These are phyloP conservation scores for Crocodylus rhombifer DNA, from an alignment of 2,797 vertebrate species.

Conservation along the genomic window DNA sequence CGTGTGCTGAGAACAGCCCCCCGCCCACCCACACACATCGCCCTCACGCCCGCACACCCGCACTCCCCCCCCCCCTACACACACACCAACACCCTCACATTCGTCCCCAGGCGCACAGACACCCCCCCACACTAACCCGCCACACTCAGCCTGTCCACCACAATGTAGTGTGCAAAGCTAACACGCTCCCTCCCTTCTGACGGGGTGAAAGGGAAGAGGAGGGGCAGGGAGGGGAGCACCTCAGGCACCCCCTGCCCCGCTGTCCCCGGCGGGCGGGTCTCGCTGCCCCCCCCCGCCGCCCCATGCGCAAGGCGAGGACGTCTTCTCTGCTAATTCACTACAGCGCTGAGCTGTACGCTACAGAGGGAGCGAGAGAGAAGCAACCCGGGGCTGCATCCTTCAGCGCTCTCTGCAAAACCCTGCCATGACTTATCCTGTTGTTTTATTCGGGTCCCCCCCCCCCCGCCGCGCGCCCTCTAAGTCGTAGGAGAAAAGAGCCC, in stretches of 20 bases:
- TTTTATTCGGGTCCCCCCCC: too few relatives aligned
- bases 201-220: conserved; percentile 17
- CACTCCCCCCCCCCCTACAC: too few relatives aligned
- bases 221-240: too few relatives aligned
- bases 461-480: neutral
- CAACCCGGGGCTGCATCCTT: neutral
- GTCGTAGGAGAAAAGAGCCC: neutral
- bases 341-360: neutral
- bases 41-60: too few relatives aligned
- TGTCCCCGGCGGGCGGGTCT: neutral
- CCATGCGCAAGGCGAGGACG: neutral
- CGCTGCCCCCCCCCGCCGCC: neutral
- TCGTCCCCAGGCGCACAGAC: too few relatives aligned
- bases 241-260: neutral
- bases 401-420: neutral
- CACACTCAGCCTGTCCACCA: neutral
- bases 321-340: neutral
- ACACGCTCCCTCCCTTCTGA: conserved; percentile 22
- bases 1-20: too few relatives aligned
- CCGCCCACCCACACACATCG: too few relatives aligned
- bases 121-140: neutral
- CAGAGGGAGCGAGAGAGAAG: neutral
- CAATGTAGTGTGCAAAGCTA: neutral
- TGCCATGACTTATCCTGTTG: too few relatives aligned
- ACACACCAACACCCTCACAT: too few relatives aligned